Evolutionary conservation across 2,113 vertebrate species (phyloP).

Genomic region (Sinocyclocheilus grahami): DNA sequence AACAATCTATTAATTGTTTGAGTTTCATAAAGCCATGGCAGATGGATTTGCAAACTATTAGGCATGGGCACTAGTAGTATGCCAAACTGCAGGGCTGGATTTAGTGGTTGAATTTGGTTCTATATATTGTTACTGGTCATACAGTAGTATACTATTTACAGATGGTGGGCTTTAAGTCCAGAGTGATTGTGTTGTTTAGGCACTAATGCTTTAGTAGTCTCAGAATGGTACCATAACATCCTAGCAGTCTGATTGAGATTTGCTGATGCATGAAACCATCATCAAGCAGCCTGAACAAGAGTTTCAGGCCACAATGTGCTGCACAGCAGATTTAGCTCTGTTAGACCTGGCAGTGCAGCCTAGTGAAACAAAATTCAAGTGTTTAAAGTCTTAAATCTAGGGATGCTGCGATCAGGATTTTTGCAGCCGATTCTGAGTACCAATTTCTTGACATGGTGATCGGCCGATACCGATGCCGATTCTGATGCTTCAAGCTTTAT

Average conservation of each 20-base stretch:
- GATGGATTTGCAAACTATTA: conserved; percentile 19
- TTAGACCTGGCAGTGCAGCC: not conserved
- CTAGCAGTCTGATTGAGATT: conserved; percentile 19
- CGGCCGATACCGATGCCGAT: no score
- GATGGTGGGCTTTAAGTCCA: not conserved
- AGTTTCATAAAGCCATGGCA: not conserved
- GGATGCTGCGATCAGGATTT: no score
- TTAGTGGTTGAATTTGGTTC: not conserved
- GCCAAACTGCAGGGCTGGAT: not conserved
- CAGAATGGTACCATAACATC: conserved; percentile 25
- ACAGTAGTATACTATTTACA: not conserved
- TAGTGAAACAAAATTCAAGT: conserved; percentile 2
- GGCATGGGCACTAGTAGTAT: not conserved
- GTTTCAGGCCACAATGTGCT: conserved; percentile 5
- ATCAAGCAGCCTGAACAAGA: not conserved
- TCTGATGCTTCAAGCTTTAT: no score
- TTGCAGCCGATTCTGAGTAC: no score
- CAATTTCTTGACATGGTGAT: no score
- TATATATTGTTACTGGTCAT: not conserved
- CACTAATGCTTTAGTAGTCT: conserved; percentile 34
- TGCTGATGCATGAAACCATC: conserved; percentile 40
- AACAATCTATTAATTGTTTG: not conserved
- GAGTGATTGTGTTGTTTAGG: conserved; percentile 1
- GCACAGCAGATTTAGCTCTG: conserved; percentile 5
- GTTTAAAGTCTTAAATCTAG: not conserved